phyloP scores from a whole-genome alignment of 2,113 vertebrate species.

The Hippocampus barbouri region DNA sequence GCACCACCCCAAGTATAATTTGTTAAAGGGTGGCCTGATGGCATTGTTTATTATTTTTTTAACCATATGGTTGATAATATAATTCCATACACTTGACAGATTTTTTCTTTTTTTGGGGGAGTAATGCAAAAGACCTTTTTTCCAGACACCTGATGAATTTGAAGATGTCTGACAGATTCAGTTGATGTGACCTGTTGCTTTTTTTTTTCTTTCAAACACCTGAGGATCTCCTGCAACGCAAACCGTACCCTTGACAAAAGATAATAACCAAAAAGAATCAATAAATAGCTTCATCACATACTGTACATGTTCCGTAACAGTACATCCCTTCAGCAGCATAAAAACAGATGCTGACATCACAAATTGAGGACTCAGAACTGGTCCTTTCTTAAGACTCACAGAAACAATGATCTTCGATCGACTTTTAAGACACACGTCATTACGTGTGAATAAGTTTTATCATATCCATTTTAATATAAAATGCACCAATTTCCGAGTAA shows the following conservation, averaged over 20 bases:
- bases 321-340: conserved; percentile 2
- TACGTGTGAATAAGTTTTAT: conserved; percentile 19
- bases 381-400: conserved; percentile 25
- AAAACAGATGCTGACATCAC: conserved; percentile 22
- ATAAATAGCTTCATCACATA: conserved; percentile 12
- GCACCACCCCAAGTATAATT: no score
- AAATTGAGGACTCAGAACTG: not conserved
- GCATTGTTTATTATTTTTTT: no score
- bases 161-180: not conserved
- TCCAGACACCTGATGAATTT: not conserved
- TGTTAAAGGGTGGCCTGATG: no score
- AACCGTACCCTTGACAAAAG: not conserved
- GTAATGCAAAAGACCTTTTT: not conserved
- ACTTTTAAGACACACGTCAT: not conserved
- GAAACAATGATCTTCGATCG: not conserved
- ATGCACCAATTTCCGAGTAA: conserved; percentile 11
- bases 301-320: not conserved
- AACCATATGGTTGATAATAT: no score
- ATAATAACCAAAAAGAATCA: conserved; percentile 13
- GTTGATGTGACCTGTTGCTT: not conserved
- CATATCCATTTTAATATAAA: conserved; percentile 56
- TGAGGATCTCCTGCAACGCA: not conserved
- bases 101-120: no score
- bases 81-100: no score
- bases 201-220: not conserved